phyloP scores from a whole-genome alignment of 2,888 invertebrate genomes.

The Liopterus haemorrhoidalis region DNA sequence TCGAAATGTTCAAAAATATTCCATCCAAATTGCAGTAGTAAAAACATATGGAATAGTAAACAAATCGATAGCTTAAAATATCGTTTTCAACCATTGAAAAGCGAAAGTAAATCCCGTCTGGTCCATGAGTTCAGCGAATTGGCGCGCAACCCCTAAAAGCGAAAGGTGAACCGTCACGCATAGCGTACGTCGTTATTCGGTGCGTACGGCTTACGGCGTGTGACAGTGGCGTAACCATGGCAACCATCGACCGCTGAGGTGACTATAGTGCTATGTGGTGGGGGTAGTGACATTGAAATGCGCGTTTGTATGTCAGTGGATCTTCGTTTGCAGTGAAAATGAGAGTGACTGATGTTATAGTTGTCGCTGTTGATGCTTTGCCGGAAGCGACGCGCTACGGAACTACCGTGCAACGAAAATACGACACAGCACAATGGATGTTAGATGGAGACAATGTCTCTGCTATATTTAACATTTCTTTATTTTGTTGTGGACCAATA shows the following conservation, averaged over 20 bases:
- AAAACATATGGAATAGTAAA: neutral
- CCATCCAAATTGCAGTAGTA: neutral
- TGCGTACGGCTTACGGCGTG: conserved; percentile 5
- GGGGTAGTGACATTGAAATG: conserved; percentile 21
- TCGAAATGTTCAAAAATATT: too few species aligned
- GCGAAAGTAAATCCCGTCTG: neutral
- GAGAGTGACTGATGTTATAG: conserved; percentile 9
- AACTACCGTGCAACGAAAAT: too few species aligned
- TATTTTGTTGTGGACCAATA: too few species aligned
- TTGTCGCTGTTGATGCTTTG: neutral
- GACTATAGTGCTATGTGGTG: conserved; percentile 1
- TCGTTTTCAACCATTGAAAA: neutral
- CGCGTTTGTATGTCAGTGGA: conserved; percentile 23
- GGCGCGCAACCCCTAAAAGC: conserved; percentile 12
- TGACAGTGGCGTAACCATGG: conserved; percentile 21
- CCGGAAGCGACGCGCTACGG: neutral
- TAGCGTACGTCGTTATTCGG: conserved; percentile 12
- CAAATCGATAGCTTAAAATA: neutral
- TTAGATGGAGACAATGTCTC: too few species aligned
- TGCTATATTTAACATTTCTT: too few species aligned
- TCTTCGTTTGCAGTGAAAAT: conserved; percentile 8
- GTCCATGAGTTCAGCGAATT: neutral
- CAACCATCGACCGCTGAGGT: conserved; percentile 21
- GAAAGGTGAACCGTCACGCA: conserved; percentile 17
- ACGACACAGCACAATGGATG: too few species aligned